phyloP scores from a whole-genome alignment of 1,140 invertebrate genomes.

The Amyelois transitella region DNA sequence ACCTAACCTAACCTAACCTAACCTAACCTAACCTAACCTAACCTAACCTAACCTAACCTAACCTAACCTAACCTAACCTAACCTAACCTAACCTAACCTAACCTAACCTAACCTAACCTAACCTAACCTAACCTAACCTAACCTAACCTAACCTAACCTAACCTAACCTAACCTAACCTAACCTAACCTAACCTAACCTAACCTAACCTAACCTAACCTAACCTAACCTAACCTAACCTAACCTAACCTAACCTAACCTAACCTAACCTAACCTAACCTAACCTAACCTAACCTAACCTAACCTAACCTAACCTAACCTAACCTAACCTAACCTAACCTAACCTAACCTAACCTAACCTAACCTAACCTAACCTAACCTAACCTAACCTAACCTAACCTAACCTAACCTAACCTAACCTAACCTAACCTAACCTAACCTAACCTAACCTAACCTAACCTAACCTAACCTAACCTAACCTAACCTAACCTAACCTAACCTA shows the following conservation, averaged over 20 bases:
- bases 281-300: constrained; percentile 21
- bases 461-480: neutral
- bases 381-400: constrained; percentile 7
- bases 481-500: constrained; percentile 14
- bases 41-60: constrained; percentile 26
- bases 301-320: constrained; percentile 14
- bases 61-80: constrained; percentile 28
- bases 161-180: constrained; percentile 11
- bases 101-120: constrained; percentile 23
- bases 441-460: constrained; percentile 9
- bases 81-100: constrained; percentile 20
- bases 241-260: constrained; percentile 35
- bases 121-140: constrained; percentile 18
- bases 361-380: constrained; percentile 8
- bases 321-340: constrained; percentile 26
- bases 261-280: constrained; percentile 34
- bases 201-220: constrained; percentile 24
- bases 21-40: constrained; percentile 27
- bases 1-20: constrained; percentile 32
- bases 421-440: constrained; percentile 3
- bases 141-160: constrained; percentile 19
- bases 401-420: constrained; percentile 6
- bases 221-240: constrained; percentile 15
- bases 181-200: constrained; percentile 8
- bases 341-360: constrained; percentile 24